Evolutionary conservation across 2,113 vertebrate genomes (phyloP), one percentile per base, ranked within the genome.

Genomic region (Oryzias curvinotus): DNA sequence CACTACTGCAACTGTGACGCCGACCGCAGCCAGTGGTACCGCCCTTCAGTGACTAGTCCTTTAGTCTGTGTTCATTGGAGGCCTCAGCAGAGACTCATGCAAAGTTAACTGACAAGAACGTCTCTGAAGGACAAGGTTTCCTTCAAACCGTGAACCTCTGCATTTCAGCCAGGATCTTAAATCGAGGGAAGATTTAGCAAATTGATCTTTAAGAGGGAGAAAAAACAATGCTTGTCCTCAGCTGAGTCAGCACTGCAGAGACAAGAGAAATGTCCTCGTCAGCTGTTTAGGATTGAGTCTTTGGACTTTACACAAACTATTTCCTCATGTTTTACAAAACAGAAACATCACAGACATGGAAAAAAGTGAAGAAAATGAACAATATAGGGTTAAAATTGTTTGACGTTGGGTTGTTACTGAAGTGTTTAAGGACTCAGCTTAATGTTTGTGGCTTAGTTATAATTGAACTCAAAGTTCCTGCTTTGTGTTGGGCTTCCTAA

Each of bases 1-100:
- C 88, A 84, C 77, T 89, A 85, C 79, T 90, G 97, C 86, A 98
- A 98, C 85, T 98, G 97, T 69, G 94, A 98, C 62, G 93, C 95
- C 0, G 95, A 95, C 89, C 91, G 91, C 54, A 78, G 83, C 13
- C 94, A 96, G 87, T 98, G 97, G 97, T 98, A 92, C 42, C 16
- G 50, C 45, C 28, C 14, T 12, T 6, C 3, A 3, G 52, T 52
- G 17, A 52, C 51, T 10, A 0, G 18, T 19, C 7, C 16, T 18
- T 18, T 46, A 46, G 15, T 46, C 5, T 46, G 17, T 4, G 47
- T 49, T 4, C 21, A 23, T 23, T 23, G 2, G 21, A 23, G 21
- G 3, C 21, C 21, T 23, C 21, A 23, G 21, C 10, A 13, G 30
- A 36, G 30, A 2, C 30, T 36, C 7, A 36, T 10, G 30, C 8